Evolutionary conservation across 2,113 vertebrate species (phyloP).

Genomic region (Casuarius casuarius): DNA sequence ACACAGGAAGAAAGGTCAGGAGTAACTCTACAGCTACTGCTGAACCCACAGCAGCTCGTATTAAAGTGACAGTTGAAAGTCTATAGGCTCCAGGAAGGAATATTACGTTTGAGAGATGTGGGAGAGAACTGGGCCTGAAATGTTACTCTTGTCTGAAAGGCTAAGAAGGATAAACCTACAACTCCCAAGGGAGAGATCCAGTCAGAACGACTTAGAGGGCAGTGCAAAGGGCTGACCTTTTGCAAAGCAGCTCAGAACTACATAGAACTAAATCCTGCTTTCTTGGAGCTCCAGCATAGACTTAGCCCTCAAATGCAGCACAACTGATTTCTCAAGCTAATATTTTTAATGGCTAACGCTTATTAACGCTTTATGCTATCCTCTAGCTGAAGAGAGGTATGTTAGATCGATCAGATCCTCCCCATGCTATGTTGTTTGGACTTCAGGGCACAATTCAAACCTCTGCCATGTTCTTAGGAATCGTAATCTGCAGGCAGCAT

Average conservation of each 20-base stretch:
- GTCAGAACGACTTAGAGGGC: accelerated
- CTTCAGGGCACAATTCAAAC: not conserved
- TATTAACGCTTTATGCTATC: not conserved
- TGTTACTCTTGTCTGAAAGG: not conserved
- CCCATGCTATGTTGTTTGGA: not conserved
- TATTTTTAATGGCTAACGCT: not conserved
- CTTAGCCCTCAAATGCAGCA: not conserved
- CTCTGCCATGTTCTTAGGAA: not conserved
- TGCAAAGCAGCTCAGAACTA: not conserved
- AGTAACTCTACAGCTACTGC: not conserved
- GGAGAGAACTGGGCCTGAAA: not conserved
- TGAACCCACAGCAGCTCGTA: not conserved
- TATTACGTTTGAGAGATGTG: not conserved
- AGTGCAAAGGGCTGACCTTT: not conserved
- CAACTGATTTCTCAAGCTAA: not conserved
- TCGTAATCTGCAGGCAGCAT: not conserved
- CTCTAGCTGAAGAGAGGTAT: not conserved
- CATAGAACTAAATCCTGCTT: not conserved
- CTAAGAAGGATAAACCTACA: not conserved
- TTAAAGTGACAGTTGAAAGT: not conserved
- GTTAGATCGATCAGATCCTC: not conserved
- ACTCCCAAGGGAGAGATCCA: not conserved
- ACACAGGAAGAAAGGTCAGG: not conserved
- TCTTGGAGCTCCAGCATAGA: not conserved
- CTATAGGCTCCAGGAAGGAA: not conserved